These are phyloP conservation scores for Drosophila pruinosa DNA, from an alignment of 1,140 invertebrate species.

Conservation along the genomic window DNA sequence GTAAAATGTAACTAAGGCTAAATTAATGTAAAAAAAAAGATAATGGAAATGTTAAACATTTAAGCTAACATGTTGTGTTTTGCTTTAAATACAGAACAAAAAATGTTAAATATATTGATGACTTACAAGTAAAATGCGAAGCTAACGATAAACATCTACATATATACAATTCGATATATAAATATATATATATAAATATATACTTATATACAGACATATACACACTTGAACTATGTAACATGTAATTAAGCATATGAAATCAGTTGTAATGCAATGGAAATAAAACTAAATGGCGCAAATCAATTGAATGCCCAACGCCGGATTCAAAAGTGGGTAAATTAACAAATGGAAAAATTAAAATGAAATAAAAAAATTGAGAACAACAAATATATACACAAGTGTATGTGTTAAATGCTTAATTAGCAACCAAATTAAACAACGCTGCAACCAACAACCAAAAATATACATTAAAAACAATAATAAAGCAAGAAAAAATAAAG, in stretches of 20 bases:
- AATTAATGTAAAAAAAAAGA: constrained; percentile 46
- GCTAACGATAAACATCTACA: constrained; percentile 19
- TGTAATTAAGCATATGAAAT: constrained; percentile 77
- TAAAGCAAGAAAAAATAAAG: neutral
- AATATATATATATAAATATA: constrained; percentile 11
- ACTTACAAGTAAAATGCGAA: constrained; percentile 24
- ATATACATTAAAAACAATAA: constrained; percentile 44
- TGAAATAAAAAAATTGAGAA: constrained; percentile 36
- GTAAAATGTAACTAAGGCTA: constrained; percentile 41
- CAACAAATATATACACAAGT: constrained; percentile 25
- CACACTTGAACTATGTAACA: constrained; percentile 66
- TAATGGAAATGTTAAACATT: constrained; percentile 61
- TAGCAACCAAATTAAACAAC: constrained; percentile 66
- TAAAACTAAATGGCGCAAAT: constrained; percentile 4
- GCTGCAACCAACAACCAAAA: constrained; percentile 26
- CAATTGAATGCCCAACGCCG: constrained; percentile 9
- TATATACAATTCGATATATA: constrained; percentile 13
- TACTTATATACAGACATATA: constrained; percentile 44
- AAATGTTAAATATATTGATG: constrained; percentile 57
- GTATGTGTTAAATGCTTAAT: constrained; percentile 68
- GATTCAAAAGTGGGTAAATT: constrained; percentile 40
- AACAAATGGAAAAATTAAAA: constrained; percentile 23
- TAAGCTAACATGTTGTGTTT: constrained; percentile 56
- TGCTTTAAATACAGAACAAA: constrained; percentile 45
- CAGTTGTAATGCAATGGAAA: constrained; percentile 57